A percentile compares a stretch with the other conserved stretches of the same genome.
Conservation (phyloP, 2,888 invertebrate genomes). For the Drosophila birchii region DNA sequence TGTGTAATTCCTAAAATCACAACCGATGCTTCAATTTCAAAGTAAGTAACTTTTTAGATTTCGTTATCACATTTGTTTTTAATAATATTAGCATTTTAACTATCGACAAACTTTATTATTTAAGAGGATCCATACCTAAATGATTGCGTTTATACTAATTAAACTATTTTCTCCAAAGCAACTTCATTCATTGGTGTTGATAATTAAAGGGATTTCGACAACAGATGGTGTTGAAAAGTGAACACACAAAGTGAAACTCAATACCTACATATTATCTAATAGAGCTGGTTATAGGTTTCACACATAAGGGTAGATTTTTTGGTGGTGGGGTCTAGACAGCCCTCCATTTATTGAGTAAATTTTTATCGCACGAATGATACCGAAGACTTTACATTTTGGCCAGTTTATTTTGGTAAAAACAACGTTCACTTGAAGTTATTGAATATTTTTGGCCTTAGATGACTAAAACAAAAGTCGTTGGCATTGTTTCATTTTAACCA, state of each 20-base stretch:
- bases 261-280: conserved; percentile 64
- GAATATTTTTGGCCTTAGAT: too few relatives aligned
- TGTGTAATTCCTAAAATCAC: too few relatives aligned
- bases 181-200: conserved; percentile 7
- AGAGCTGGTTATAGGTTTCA: conserved; percentile 13
- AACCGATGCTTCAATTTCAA: too few relatives aligned
- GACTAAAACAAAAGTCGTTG: too few relatives aligned
- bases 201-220: conserved; percentile 37
- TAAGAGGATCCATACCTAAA: neutral
- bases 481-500: too few relatives aligned
- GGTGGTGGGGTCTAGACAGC: conserved; percentile 11
- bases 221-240: conserved; percentile 55
- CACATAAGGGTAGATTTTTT: conserved; percentile 15
- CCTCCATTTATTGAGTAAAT: neutral
- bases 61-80: neutral
- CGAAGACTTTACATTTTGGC: neutral
- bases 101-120: neutral
- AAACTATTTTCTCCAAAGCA: neutral
- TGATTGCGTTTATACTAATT: neutral
- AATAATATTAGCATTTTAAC: neutral
- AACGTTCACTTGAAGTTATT: neutral
- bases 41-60: too few relatives aligned
- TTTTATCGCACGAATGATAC: neutral
- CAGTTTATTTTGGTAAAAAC: neutral
- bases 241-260: conserved; percentile 60